These are phyloP conservation scores for Trachurus trachurus DNA, from an alignment of 2,797 vertebrate species.

Conservation along the genomic window DNA sequence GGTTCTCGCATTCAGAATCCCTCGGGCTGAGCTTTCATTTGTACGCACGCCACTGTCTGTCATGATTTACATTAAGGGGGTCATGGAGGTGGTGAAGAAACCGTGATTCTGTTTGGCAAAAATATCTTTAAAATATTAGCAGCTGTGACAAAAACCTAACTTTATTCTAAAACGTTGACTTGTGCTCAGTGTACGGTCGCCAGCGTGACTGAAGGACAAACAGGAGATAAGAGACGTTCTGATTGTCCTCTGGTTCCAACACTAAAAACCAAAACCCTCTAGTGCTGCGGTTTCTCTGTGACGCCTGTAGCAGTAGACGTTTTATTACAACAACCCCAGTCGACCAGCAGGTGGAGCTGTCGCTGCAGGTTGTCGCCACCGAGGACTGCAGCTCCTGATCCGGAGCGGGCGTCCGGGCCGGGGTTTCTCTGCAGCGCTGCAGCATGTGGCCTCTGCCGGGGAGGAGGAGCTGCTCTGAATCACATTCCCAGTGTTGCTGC, in stretches of 20 bases:
- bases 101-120: constrained; percentile 34
- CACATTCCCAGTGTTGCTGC: constrained; percentile 73
- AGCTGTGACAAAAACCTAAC: constrained; percentile 45
- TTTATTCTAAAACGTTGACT: constrained; percentile 19
- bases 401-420: constrained; percentile 14
- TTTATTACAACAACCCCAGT: constrained; percentile 13
- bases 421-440: constrained; percentile 59
- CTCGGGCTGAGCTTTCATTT: constrained; percentile 2
- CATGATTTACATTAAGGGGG: constrained; percentile 5
- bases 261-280: constrained; percentile 14
- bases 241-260: constrained; percentile 49
- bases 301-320: background rate
- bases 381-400: constrained; percentile 43
- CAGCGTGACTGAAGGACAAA: constrained; percentile 36
- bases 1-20: constrained; percentile 40
- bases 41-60: background rate
- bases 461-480: constrained; percentile 68
- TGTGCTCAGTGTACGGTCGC: constrained; percentile 37
- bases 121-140: constrained; percentile 32
- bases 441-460: constrained; percentile 69
- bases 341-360: constrained; percentile 77
- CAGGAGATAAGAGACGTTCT: constrained; percentile 36
- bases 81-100: constrained; percentile 25
- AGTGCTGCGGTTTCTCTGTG: background rate
- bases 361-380: constrained; percentile 38